These are phyloP conservation scores for Hoplostethus atlanticus DNA, from an alignment of 2,797 vertebrate species.

Conservation along the genomic window DNA sequence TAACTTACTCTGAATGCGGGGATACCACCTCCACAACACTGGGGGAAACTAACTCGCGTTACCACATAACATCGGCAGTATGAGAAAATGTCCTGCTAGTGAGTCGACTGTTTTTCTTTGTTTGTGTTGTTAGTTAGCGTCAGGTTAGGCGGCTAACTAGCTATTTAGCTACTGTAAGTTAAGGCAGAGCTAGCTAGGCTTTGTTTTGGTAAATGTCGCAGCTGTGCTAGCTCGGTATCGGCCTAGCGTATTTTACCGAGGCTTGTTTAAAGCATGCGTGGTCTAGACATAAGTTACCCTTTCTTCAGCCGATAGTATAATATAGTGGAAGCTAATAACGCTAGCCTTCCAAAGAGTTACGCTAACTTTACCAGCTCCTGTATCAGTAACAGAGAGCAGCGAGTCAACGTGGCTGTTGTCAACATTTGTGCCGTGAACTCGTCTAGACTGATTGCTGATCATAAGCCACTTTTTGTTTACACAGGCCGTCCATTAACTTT, in stretches of 20 bases:
- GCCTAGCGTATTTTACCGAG: background rate
- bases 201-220: slow-evolving; percentile 17
- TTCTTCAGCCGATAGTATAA: background rate
- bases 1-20: background rate
- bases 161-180: slow-evolving; percentile 37
- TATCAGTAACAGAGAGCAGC: background rate
- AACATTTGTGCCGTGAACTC: slow-evolving; percentile 51
- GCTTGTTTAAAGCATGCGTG: background rate
- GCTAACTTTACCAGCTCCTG: background rate
- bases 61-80: background rate
- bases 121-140: background rate
- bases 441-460: slow-evolving; percentile 3
- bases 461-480: slow-evolving; percentile 4
- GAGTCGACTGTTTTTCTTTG: slow-evolving; percentile 20
- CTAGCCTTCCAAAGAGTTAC: background rate
- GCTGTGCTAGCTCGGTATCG: background rate
- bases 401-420: slow-evolving; percentile 57
- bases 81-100: slow-evolving; percentile 21
- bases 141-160: no score
- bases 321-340: no score
- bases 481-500: background rate
- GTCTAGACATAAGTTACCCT: background rate
- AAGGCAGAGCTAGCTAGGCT: slow-evolving; percentile 22
- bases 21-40: background rate
- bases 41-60: background rate